These are phyloP conservation scores for Lampris megalopsis DNA, from an alignment of 2,113 vertebrate species.

Conservation along the genomic window DNA sequence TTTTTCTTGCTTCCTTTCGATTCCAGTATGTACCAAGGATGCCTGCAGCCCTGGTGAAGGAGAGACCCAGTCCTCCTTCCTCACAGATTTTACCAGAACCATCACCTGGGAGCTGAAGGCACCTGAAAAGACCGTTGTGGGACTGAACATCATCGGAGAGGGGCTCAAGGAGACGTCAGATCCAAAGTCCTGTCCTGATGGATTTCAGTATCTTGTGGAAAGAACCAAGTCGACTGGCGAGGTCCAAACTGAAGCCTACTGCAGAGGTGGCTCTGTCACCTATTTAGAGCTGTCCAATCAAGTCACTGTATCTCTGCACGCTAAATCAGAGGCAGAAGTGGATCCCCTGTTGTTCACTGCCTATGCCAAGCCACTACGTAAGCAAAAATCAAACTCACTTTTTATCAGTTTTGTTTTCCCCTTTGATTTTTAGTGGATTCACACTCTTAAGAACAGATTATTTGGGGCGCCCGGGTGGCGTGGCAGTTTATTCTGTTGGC, in stretches of 20 bases:
- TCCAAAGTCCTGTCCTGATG: slow-evolving; percentile 70
- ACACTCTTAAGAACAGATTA: too few relatives aligned
- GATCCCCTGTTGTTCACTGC: slow-evolving; percentile 81
- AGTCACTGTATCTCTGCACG: slow-evolving; percentile 76
- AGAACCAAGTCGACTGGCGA: slow-evolving; percentile 44
- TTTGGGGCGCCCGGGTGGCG: too few relatives aligned
- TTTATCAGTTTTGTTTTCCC: background rate
- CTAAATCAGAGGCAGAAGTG: slow-evolving; percentile 71
- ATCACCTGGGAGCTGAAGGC: slow-evolving; percentile 85
- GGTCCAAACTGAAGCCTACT: slow-evolving; percentile 82
- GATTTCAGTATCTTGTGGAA: slow-evolving; percentile 75
- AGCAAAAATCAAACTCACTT: slow-evolving; percentile 67
- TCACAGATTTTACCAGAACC: slow-evolving; percentile 82
- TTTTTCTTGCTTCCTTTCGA: background rate
- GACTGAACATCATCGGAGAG: slow-evolving; percentile 74
- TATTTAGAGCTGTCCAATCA: slow-evolving; percentile 82
- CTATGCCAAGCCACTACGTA: slow-evolving; percentile 82
- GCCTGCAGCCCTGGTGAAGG: slow-evolving; percentile 80
- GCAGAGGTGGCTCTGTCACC: slow-evolving; percentile 83
- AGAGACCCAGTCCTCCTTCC: slow-evolving; percentile 67
- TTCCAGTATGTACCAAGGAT: slow-evolving; percentile 85
- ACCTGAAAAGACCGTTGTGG: slow-evolving; percentile 77
- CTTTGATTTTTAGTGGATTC: background rate
- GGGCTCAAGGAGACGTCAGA: slow-evolving; percentile 79
- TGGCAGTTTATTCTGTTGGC: too few relatives aligned